Evolutionary conservation across 64 coral and sea anemone species (phyloP).

Genomic region (Actinia equina): DNA sequence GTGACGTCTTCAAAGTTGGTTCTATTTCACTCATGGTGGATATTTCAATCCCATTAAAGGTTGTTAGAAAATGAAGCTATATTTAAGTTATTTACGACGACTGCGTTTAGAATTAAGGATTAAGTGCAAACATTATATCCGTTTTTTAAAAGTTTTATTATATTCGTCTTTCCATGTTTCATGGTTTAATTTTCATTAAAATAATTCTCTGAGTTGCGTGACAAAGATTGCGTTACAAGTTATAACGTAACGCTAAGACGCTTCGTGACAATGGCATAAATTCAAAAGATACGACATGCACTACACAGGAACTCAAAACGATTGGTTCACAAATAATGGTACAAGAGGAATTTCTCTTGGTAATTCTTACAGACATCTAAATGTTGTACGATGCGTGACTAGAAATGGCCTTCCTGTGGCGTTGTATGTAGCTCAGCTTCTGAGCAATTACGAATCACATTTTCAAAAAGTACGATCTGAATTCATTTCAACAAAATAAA

Average conservation of each 20-base stretch:
- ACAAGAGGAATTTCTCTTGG: not conserved
- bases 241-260: not conserved
- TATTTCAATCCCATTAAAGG: no score
- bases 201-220: not conserved
- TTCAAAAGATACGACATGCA: not conserved
- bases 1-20: no score
- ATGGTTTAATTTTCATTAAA: constrained; percentile 4
- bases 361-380: not conserved
- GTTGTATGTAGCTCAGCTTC: not conserved
- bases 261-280: not conserved
- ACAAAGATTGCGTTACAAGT: not conserved
- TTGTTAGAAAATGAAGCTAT: no score
- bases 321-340: no score
- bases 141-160: constrained; percentile 7
- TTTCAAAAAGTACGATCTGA: constrained; percentile 1
- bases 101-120: no score
- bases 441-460: not conserved
- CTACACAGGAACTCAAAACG: not conserved
- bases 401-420: not conserved
- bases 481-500: not conserved
- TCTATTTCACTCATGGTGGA: no score
- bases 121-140: not conserved
- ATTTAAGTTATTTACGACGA: no score
- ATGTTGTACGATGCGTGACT: not conserved
- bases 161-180: not conserved